Percentiles rank a stretch among this genome's conserved stretches.
Conservation (phyloP, 2,797 vertebrate species). For the Darevskia mixta region DNA sequence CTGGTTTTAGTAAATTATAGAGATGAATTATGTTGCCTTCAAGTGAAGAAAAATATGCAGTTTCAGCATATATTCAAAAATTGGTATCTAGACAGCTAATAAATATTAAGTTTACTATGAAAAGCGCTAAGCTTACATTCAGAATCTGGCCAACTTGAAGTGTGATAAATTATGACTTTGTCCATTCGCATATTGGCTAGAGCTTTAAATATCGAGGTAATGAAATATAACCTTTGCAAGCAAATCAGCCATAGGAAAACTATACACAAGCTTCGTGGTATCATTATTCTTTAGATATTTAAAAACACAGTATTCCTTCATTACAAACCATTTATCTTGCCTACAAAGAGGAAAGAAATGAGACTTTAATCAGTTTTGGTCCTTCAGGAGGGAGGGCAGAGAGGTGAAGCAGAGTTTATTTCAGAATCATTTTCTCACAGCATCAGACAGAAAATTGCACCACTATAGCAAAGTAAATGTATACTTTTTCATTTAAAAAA, state of each 20-base stretch:
- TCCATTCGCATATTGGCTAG: conserved; percentile 36
- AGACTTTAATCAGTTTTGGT: conserved; percentile 63
- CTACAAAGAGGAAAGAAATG: conserved; percentile 56
- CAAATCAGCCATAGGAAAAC: conserved; percentile 52
- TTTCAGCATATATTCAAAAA: conserved; percentile 52
- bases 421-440: conserved; percentile 29
- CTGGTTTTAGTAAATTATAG: conserved; percentile 34
- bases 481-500: neutral
- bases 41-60: conserved; percentile 28
- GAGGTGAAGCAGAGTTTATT: neutral
- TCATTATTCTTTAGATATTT: conserved; percentile 58
- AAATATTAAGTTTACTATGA: conserved; percentile 60
- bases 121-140: neutral
- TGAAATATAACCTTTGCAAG: conserved; percentile 55
- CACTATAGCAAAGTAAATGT: neutral
- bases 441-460: conserved; percentile 11
- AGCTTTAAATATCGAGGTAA: conserved; percentile 53
- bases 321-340: conserved; percentile 64
- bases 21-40: conserved; percentile 45
- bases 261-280: conserved; percentile 25
- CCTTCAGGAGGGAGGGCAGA: conserved; percentile 20
- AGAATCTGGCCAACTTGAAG: conserved; percentile 9
- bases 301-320: conserved; percentile 50
- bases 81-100: conserved; percentile 40
- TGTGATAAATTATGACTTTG: conserved; percentile 49